These are phyloP conservation scores for Dreissena rostriformis DNA, from an alignment of 1,140 invertebrate species.

Conservation along the genomic window DNA sequence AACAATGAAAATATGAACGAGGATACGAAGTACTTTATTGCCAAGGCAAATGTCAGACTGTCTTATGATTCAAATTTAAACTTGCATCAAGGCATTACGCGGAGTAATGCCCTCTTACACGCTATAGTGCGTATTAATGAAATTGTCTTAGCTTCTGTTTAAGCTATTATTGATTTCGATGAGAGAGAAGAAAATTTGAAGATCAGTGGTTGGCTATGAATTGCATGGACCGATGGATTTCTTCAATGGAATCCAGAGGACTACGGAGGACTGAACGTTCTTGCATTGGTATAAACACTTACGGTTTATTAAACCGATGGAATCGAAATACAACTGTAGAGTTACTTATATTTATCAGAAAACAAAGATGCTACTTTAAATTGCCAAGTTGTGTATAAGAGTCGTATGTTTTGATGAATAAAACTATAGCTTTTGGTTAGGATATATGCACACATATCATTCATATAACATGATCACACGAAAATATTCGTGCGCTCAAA, in stretches of 20 bases:
- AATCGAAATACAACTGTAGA: not conserved
- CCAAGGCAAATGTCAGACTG: no score
- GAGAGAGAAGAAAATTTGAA: slow-evolving; percentile 31
- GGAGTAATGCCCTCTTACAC: no score
- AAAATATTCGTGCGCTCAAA: no score
- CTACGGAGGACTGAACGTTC: slow-evolving; percentile 3
- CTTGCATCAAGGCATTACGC: no score
- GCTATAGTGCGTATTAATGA: no score
- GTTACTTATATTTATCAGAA: not conserved
- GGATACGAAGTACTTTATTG: no score
- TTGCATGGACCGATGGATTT: slow-evolving; percentile 44
- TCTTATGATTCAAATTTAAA: no score
- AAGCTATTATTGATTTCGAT: slow-evolving; percentile 36
- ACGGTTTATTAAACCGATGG: not conserved
- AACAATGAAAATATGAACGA: no score
- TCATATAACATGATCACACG: not conserved
- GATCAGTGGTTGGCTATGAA: slow-evolving; percentile 21
- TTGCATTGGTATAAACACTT: slow-evolving; percentile 14
- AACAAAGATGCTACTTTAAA: not conserved
- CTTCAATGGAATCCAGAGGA: slow-evolving; percentile 26
- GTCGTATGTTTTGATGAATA: not conserved
- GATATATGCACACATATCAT: not conserved
- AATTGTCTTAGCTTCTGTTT: not conserved
- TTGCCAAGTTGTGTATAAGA: not conserved
- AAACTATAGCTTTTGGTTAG: not conserved